phyloP scores from a whole-genome alignment of 1,140 invertebrate genomes.

The Ceratina australensis region DNA sequence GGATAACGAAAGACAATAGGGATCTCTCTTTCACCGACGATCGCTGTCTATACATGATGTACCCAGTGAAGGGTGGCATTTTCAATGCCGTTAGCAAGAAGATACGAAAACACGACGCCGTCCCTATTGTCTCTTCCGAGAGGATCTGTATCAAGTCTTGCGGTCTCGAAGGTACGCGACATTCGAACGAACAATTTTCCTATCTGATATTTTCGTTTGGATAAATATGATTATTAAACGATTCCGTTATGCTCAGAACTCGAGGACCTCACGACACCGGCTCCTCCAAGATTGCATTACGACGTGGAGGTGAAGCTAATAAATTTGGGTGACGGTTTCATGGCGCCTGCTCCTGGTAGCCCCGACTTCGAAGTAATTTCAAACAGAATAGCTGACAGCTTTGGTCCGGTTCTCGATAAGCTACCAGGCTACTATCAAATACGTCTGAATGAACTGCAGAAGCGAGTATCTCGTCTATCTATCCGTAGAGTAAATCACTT shows the following conservation, averaged over 20 bases:
- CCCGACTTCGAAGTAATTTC: slow-evolving; percentile 88
- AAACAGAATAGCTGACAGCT: slow-evolving; percentile 83
- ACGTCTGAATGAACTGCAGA: slow-evolving; percentile 85
- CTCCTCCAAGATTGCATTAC: slow-evolving; percentile 84
- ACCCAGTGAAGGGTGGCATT: slow-evolving; percentile 90
- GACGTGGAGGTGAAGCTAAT: slow-evolving; percentile 87
- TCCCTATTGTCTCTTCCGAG: slow-evolving; percentile 88
- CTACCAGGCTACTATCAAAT: slow-evolving; percentile 88
- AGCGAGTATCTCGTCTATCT: slow-evolving; percentile 76
- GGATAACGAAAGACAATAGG: slow-evolving; percentile 86
- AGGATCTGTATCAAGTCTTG: slow-evolving; percentile 92
- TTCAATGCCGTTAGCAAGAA: slow-evolving; percentile 92
- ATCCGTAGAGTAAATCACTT: neutral
- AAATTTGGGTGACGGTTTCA: slow-evolving; percentile 88
- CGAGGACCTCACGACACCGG: slow-evolving; percentile 81
- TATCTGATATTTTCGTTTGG: neutral
- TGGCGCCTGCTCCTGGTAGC: slow-evolving; percentile 84
- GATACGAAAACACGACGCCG: slow-evolving; percentile 89
- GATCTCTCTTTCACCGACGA: slow-evolving; percentile 92
- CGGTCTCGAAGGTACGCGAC: slow-evolving; percentile 80
- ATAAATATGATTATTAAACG: neutral
- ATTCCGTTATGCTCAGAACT: slow-evolving; percentile 54
- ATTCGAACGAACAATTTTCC: neutral
- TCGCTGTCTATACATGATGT: slow-evolving; percentile 93
- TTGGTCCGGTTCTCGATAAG: slow-evolving; percentile 82